Base-by-base conservation (phyloP, 2,888 invertebrate species). In the Macrosiphum euphorbiae region DNA sequence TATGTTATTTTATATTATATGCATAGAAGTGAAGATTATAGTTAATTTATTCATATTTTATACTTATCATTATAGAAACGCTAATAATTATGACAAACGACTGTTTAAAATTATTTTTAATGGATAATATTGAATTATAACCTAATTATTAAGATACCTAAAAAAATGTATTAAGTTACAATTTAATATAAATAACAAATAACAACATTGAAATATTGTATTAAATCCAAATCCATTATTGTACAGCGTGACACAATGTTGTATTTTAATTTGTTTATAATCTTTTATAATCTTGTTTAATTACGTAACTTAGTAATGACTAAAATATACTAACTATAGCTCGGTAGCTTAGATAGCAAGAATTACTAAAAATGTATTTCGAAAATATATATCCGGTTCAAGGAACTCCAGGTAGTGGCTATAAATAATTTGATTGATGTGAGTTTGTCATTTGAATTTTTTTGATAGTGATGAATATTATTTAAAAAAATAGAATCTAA, bases 351-450 rank as follows among this genome's bases (percentile, higher is more conserved):
- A 78, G 35, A 41, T 78, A 78, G 78, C 8, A 87, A 92, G 35
- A 92, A 50, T 10, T 67, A 91, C 44, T 87, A n/a, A 86, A 61
- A 86, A 55, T 92, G 47, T 91, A 87, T 92, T 92, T 61, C 2
- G 86, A 47, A 91, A 13, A 84, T 86, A 47, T 55, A 87, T 67
- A 88, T 92, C 92, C 88, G 92, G 88, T 92, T 88, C 88, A 88
- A 88, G 41, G 88, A 88, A 92, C 92, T 88, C 61, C 4, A 16
- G n/a, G 67, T 78, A 78, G 61, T 35, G 28, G 52, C 26, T 87
- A 52, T 47, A 88, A 92, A 88, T 44, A 88, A 52, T 92, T 92
- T 88, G 92, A 92, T 88, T 67, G 52, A 92, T 92, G 67, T 5
- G 28, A 41, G 52, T 78, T 88, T 4, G 41, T 87, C 78, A 78